Percentiles rank a stretch among this genome's conserved stretches.
Conservation (phyloP, 1,140 invertebrate species). For the Scaptomyza hsui region DNA sequence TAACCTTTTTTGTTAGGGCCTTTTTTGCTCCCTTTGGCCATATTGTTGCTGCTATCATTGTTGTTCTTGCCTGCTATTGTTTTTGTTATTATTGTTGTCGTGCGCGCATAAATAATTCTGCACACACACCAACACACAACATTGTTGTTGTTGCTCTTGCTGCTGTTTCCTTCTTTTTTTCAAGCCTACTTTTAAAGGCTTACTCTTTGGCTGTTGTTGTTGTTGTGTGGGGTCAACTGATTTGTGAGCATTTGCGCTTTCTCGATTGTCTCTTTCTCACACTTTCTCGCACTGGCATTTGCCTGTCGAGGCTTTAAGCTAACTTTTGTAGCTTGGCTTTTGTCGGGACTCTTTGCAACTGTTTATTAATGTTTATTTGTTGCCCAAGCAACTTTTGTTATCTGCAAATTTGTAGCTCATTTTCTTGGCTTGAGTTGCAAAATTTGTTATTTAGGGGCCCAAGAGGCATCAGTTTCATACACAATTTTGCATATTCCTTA, state of each 20-base stretch:
- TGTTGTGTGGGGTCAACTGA: constrained; percentile 30
- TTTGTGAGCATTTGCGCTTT: constrained; percentile 33
- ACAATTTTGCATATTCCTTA: constrained; percentile 16
- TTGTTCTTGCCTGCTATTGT: constrained; percentile 27
- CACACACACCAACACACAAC: constrained; percentile 40
- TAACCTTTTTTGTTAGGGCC: constrained; percentile 60
- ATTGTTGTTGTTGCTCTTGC: constrained; percentile 13
- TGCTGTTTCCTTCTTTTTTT: constrained; percentile 3
- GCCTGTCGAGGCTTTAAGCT: neutral
- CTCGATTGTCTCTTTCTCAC: constrained; percentile 2
- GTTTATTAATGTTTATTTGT: constrained; percentile 10
- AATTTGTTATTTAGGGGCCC: neutral
- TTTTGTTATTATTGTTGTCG: constrained; percentile 43
- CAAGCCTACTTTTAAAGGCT: constrained; percentile 24
- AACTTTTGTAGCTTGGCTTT: neutral
- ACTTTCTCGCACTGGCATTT: constrained; percentile 1
- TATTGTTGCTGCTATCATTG: constrained; percentile 60
- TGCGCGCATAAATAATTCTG: constrained; percentile 71
- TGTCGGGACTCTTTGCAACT: neutral
- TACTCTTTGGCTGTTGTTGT: neutral
- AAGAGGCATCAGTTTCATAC: constrained; percentile 16
- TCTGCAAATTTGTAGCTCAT: constrained; percentile 3
- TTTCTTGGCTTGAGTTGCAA: constrained; percentile 5
- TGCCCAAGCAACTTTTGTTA: neutral
- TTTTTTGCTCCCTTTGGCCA: constrained; percentile 46